Base-by-base conservation (phyloP, 2,113 vertebrate genomes). In the Anoura caudifer region DNA sequence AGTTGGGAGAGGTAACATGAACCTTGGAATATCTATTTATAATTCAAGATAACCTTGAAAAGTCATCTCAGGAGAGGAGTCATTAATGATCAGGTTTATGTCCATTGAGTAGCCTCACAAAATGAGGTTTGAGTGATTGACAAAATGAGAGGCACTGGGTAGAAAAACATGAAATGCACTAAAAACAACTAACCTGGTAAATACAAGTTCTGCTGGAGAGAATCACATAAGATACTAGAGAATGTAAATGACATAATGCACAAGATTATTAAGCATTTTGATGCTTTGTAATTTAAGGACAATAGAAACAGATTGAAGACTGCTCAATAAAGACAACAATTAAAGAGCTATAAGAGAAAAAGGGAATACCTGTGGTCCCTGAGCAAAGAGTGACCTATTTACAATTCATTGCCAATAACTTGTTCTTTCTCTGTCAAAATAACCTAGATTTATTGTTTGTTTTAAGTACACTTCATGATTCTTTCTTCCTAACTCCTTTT, bases 11-110 rank as follows among this genome's bases (percentile, higher is more conserved):
- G 59, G 90, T 95, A 96, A 91, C 95, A 95, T 91, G 88, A 92
- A 94, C 93, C 91, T 96, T 95, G 75, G 77, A 96, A 94, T 45
- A 93, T 95, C 88, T 82, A 79, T 93, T 92, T 95, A 91, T 87
- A 93, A 93, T 96, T 96, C 80, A 92, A 94, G 83, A 87, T 91
- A 94, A 97, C 97, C 91, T 97, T 97, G 95, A 93, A 83, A 95
- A 93, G 82, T 91, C 31, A 52, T n/a, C 10, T 77, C 86, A 93
- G 81, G 24, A 84, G 63, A 87, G 22, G 36, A 88, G 69, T 52
- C 63, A 52, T 90, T 95, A 92, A 83, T 24, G 20, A 65, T 56
- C 1, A 15, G n/a, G 50, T 61, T 94, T 89, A 75, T 17, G 7
- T 38, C 31, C 47, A 88, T 10, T 65, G 43, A 47, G 20, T 52